Evolutionary conservation across 2,797 vertebrate species (phyloP).

Genomic region (Sphaeramia orbicularis): DNA sequence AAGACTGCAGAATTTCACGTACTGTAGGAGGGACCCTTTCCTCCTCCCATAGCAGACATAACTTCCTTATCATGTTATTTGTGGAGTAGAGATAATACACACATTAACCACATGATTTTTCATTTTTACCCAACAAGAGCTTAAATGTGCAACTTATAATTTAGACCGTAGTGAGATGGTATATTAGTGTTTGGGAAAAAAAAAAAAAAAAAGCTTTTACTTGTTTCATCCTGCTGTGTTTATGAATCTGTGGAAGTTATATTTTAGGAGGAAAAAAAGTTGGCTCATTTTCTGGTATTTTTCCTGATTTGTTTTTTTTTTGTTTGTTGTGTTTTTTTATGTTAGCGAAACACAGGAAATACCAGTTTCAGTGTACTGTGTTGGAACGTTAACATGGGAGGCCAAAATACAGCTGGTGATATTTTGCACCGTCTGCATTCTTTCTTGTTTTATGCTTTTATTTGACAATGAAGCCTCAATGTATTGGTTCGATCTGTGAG

Average conservation of each 20-base stretch:
- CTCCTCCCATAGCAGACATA: slow-evolving; percentile 17
- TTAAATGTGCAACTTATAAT: background rate
- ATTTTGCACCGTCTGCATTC: background rate
- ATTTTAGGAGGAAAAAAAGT: background rate
- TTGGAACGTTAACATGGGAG: too few relatives aligned
- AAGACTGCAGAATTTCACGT: slow-evolving; percentile 19
- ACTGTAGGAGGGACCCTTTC: slow-evolving; percentile 8
- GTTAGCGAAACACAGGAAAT: background rate
- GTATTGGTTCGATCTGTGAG: background rate
- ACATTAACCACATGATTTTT: background rate
- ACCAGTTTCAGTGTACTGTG: background rate
- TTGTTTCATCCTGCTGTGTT: background rate
- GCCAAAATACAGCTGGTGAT: background rate
- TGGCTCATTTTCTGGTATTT: background rate
- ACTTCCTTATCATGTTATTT: slow-evolving; percentile 13
- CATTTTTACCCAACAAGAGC: background rate
- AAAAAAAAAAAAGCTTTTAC: background rate
- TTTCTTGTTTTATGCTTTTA: slow-evolving; percentile 1
- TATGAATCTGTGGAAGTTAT: background rate
- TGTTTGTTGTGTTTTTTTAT: too few relatives aligned
- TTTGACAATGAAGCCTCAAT: slow-evolving; percentile 2
- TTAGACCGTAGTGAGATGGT: background rate
- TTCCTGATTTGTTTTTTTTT: too few relatives aligned
- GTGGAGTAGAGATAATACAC: background rate
- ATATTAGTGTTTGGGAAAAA: too few relatives aligned